Conservation (phyloP, 2,888 invertebrate species). For the Eumerus sabulonum region DNA sequence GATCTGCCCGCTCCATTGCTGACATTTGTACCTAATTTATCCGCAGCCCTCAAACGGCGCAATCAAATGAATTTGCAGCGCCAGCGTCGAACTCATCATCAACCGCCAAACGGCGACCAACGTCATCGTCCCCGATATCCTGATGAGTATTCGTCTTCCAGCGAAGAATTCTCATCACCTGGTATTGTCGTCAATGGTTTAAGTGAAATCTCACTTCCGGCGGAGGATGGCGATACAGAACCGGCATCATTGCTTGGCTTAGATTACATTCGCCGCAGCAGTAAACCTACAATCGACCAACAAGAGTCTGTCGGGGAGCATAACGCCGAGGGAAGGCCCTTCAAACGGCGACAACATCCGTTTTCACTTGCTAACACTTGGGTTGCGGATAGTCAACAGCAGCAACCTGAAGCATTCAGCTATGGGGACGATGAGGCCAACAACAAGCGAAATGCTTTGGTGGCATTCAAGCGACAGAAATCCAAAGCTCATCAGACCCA, state of each 20-base stretch:
- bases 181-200: slow-evolving; percentile 21
- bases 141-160: slow-evolving; percentile 36
- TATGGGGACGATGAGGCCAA: slow-evolving; percentile 40
- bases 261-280: slow-evolving; percentile 28
- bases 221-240: slow-evolving; percentile 33
- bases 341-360: background rate
- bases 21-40: slow-evolving; percentile 26
- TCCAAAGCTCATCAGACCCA: slow-evolving; percentile 68
- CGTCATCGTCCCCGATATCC: slow-evolving; percentile 53
- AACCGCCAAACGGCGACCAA: slow-evolving; percentile 15
- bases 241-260: slow-evolving; percentile 20
- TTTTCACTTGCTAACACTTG: slow-evolving; percentile 3
- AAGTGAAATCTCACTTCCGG: slow-evolving; percentile 55
- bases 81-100: slow-evolving; percentile 39
- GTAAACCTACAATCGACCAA: background rate
- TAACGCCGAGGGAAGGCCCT: slow-evolving; percentile 7
- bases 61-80: slow-evolving; percentile 38
- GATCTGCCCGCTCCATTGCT: slow-evolving; percentile 10
- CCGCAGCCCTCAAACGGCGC: background rate
- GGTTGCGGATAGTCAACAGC: slow-evolving; percentile 37
- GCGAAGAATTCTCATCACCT: slow-evolving; percentile 42
- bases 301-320: slow-evolving; percentile 13
- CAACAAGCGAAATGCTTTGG: slow-evolving; percentile 68
- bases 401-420: slow-evolving; percentile 37
- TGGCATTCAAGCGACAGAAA: slow-evolving; percentile 71